Base-by-base conservation (phyloP, 1,140 invertebrate species). In the Drosophila sturtevanti region DNA sequence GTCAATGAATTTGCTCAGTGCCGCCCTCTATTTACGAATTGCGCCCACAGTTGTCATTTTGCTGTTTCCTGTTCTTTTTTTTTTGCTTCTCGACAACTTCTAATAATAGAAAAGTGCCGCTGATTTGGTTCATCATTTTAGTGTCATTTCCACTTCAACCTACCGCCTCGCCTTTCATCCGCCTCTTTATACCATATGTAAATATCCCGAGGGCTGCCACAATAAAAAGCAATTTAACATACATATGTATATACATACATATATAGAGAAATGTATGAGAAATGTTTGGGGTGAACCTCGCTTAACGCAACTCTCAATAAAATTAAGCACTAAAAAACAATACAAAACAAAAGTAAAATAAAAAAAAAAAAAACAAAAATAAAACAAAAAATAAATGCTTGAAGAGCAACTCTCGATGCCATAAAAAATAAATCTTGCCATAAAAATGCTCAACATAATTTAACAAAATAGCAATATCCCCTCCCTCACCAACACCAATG, bases 401-500 rank as follows among this genome's bases (percentile, higher is more conserved):
- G 68, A 34, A n/a, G 72, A 66, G 71, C 72, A 70, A 73, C 81
- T 76, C 81, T 77, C 81, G 81, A 62, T 69, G 73, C 81, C 75
- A 86, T 85, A 85, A 85, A 85, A 78, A 85, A 81, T 78, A 85
- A 86, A 85, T 86, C 81, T 85, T 72, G 74, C 74, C 78, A 85
- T 86, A 81, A 81, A 77, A 85, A 85, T 85, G 81, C 81, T 81
- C 63, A 86, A 86, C 81, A 85, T 85, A 85, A 85, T 85, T 85
- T 85, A 85, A 85, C 81, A 85, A 85, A 85, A 85, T 85, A 86
- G 81, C 81, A 85, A 85, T 86, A 85, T 81, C 81, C 60, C 6
- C 77, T 54, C 56, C 52, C 5, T 3, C 9, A 1, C 24, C 3
- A 18, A 21, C 27, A 31, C 27, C 16, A 5, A 38, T 34, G 16